phyloP scores from a whole-genome alignment of 1,140 invertebrate genomes.

The Nasonia giraulti region DNA sequence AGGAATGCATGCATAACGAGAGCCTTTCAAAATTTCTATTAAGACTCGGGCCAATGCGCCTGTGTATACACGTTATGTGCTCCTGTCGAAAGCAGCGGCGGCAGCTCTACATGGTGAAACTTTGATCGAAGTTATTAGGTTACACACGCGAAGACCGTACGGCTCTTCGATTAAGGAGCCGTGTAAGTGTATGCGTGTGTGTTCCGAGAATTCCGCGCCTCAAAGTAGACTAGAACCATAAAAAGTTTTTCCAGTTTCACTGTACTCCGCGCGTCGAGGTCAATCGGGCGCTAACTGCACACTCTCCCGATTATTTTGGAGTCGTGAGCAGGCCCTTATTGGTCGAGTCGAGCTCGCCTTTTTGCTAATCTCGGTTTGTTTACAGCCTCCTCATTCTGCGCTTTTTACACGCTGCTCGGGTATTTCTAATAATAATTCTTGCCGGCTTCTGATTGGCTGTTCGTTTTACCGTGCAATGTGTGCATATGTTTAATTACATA shows the following conservation, averaged over 20 bases:
- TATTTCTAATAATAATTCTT: too few relatives aligned
- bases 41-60: not conserved
- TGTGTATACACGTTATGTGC: not conserved
- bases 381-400: too few relatives aligned
- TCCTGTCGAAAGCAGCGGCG: slow-evolving; percentile 37
- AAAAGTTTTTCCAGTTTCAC: slow-evolving; percentile 32
- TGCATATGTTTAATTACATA: too few relatives aligned
- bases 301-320: slow-evolving; percentile 23
- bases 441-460: too few relatives aligned
- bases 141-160: slow-evolving; percentile 41
- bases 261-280: not conserved
- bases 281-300: slow-evolving; percentile 5
- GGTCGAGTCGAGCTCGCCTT: not conserved
- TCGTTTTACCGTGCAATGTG: too few relatives aligned
- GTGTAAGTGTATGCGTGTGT: too few relatives aligned
- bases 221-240: slow-evolving; percentile 27
- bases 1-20: not conserved
- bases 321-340: too few relatives aligned
- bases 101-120: slow-evolving; percentile 54
- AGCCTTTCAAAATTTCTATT: not conserved
- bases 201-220: slow-evolving; percentile 40
- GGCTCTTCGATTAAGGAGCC: not conserved
- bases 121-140: slow-evolving; percentile 53
- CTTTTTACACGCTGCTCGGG: not conserved
- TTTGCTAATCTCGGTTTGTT: too few relatives aligned